Conservation (phyloP, 2,888 invertebrate genomes). For the Nebria salina region DNA sequence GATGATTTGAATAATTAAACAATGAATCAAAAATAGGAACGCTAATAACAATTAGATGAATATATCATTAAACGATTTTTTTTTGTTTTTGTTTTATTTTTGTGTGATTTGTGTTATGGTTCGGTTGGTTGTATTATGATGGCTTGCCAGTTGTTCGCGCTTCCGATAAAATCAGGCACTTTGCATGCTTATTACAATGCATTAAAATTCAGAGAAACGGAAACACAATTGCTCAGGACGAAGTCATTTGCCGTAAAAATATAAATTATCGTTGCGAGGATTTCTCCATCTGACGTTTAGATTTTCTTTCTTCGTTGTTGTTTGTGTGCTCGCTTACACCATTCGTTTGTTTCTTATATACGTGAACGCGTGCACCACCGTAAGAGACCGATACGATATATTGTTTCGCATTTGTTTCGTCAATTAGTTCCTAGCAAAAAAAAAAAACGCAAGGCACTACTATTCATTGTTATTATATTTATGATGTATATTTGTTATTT, state of each 20-base stretch:
- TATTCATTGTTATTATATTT: not conserved
- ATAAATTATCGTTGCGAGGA: not conserved
- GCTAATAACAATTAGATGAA: not conserved
- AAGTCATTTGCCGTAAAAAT: slow-evolving; percentile 1
- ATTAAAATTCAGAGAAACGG: not conserved
- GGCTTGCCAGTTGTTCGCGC: not conserved
- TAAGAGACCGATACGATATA: not conserved
- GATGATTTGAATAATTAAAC: too few species aligned
- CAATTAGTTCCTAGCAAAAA: not conserved
- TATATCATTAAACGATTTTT: not conserved
- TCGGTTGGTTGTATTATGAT: not conserved
- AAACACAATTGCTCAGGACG: slow-evolving; percentile 1
- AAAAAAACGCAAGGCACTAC: not conserved
- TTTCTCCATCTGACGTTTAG: not conserved
- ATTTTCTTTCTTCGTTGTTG: not conserved
- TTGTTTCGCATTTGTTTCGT: not conserved
- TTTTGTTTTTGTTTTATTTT: not conserved
- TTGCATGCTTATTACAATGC: slow-evolving; percentile 1
- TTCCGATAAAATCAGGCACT: slow-evolving; percentile 1
- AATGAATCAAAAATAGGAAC: too few species aligned
- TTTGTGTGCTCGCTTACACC: not conserved
- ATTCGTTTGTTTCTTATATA: not conserved
- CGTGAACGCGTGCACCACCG: not conserved
- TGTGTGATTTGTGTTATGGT: not conserved
- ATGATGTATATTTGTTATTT: not conserved